phyloP scores from a whole-genome alignment of 1,140 invertebrate genomes.

The Coboldia fuscipes region DNA sequence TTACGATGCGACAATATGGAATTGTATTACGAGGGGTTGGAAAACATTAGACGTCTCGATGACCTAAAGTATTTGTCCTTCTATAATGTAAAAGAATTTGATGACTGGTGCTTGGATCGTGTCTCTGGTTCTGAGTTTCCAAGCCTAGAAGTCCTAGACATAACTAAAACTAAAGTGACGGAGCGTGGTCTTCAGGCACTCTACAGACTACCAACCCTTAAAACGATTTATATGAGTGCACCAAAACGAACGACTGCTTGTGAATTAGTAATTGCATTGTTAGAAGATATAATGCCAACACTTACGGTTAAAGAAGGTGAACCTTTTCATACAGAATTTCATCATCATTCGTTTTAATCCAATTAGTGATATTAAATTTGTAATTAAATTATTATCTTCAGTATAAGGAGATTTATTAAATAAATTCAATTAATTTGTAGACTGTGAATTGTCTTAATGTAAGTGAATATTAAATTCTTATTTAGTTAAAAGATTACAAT shows the following conservation, averaged over 20 bases:
- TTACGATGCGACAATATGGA: constrained; percentile 39
- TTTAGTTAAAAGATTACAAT: no score
- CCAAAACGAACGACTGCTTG: constrained; percentile 23
- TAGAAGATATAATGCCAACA: constrained; percentile 27
- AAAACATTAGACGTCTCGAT: constrained; percentile 35
- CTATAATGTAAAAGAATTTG: constrained; percentile 32
- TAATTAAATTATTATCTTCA: no score
- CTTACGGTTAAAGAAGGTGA: no score
- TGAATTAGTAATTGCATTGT: constrained; percentile 31
- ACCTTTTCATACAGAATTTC: no score
- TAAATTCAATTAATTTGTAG: no score
- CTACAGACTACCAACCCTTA: constrained; percentile 31
- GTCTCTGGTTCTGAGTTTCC: constrained; percentile 31
- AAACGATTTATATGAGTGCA: constrained; percentile 28
- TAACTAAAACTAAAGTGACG: constrained; percentile 43
- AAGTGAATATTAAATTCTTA: no score
- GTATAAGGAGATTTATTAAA: no score
- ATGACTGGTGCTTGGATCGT: constrained; percentile 58
- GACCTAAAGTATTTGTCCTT: constrained; percentile 41
- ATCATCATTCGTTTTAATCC: no score
- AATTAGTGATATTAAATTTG: no score
- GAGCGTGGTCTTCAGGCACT: constrained; percentile 39
- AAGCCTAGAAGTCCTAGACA: constrained; percentile 45
- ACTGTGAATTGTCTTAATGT: no score
- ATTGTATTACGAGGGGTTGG: constrained; percentile 47